Evolutionary conservation across 1,140 invertebrate genomes (phyloP), one percentile per base, ranked within the genome.

Genomic region (Rhopalosiphum maidis): DNA sequence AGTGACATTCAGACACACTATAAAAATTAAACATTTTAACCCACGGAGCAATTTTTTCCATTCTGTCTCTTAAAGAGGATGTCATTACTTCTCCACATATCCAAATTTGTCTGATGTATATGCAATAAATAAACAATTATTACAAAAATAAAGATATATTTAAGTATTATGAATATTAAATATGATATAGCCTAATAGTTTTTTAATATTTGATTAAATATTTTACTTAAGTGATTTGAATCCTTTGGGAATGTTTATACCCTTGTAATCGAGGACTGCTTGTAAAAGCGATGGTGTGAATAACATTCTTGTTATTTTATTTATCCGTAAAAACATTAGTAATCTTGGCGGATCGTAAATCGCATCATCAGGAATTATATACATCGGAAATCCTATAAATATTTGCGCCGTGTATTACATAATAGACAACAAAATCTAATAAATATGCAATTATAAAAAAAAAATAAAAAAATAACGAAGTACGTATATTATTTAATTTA

Each of bases 21-120:
- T 94, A 95, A 77, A 95, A 93, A 77, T 94, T 94, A 2, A 95
- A 91, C n/a, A 94, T 94, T 91, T 94, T 94, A n/a, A 94, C 91
- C 93, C 94, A 94, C 8, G 94, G 94, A 83, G 94, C 93, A 35
- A 94, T 68, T 48, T 90, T 54, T 48, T 93, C 88, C 30, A 94
- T 86, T 68, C 94, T 94, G 93, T 94, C 94, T 68, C 94, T 94
- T 51, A 95, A 93, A 55, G 55, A 37, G 41, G 94, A 94, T n/a
- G 94, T 95, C 82, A 95, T 90, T n/a, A 95, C 94, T 94, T 95
- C 94, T 5, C 94, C 94, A 55, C 94, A 94, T 54, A 94, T 94
- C 94, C 94, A 94, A 22, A 94, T 94, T 94, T 94, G 94, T 90
- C 94, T 94, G 90, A 15, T 51, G 93, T 94, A 82, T 35, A 82